phyloP scores from a whole-genome alignment of 2,797 vertebrate species.

The Eulemur albifrons region DNA sequence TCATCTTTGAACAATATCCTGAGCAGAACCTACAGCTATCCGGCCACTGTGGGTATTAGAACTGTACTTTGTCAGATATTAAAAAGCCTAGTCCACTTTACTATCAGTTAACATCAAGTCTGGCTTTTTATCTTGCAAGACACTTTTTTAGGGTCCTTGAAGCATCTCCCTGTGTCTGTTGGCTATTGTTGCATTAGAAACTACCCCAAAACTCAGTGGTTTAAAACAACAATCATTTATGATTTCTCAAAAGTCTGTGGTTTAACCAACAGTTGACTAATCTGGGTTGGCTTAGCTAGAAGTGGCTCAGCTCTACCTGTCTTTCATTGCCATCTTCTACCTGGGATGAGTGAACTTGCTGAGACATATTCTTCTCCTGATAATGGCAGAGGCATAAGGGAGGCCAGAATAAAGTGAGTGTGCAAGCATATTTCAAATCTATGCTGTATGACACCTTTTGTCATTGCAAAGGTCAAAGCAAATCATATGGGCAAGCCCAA shows the following conservation, averaged over 20 bases:
- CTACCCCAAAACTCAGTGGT: not conserved
- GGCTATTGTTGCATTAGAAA: not conserved
- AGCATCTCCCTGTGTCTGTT: not conserved
- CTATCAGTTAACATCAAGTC: not conserved
- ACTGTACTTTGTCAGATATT: not conserved
- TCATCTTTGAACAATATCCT: not conserved
- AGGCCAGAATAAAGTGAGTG: not conserved
- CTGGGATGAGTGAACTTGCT: not conserved
- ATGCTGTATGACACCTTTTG: not conserved
- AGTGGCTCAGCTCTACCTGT: not conserved
- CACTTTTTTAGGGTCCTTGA: not conserved
- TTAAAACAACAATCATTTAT: not conserved
- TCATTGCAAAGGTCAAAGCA: not conserved
- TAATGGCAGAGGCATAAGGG: not conserved
- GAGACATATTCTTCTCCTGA: not conserved
- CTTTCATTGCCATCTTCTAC: not conserved
- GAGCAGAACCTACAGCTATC: not conserved
- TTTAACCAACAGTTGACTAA: not conserved
- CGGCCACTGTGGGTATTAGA: not conserved
- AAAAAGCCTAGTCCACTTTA: not conserved
- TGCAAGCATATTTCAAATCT: not conserved
- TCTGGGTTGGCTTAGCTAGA: not conserved
- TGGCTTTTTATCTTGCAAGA: not conserved
- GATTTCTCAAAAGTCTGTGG: not conserved
- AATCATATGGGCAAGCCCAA: not conserved